Evolutionary conservation across 1,140 invertebrate species (phyloP), one percentile per base, ranked within the genome.

Genomic region (Trachelipus rathkii): DNA sequence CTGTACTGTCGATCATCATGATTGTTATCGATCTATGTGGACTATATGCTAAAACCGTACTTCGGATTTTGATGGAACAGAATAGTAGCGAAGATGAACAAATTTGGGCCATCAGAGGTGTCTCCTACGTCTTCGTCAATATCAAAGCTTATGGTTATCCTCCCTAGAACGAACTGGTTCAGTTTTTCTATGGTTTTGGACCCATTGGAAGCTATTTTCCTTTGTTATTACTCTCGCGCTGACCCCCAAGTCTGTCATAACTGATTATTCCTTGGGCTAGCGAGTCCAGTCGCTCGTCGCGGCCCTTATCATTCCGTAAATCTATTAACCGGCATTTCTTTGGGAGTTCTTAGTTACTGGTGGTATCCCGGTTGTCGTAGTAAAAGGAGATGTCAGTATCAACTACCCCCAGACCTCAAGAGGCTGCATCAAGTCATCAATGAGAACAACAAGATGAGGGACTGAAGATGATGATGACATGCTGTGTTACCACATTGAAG

Each of bases 141-240:
- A 92, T 92, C 83, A 92, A 92, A 84, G 93, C 92, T 7, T 95
- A 93, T 84, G 93, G 93, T n/a, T 95, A 95, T 85, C 93, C 93
- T 69, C 93, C n/a, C 93, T 21, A 87, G 86, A 24, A 91, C 94
- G n/a, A 89, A 91, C 82, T 95, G n/a, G 93, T 85, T 88, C 90
- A 80, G 92, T 92, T 82, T 95, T 95, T 67, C 87, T 90, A 90
- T 77, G 89, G 89, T 74, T 93, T 94, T 81, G 92, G 93, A 72
- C 74, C 66, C 13, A 66, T 74, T 44, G 78, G 77, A 15, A 89
- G 90, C 78, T 94, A 93, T 85, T 95, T 92, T n/a, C 84, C 90
- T 91, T 77, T 95, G 93, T 85, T 95, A 92, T 86, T 95, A 95
- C 87, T 93, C 92, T 75, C 90, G 90, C 82, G 90, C 94, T 24